These are phyloP conservation scores for Apodemus speciosus DNA, from an alignment of 2,113 vertebrate genomes.

Conservation along the genomic window DNA sequence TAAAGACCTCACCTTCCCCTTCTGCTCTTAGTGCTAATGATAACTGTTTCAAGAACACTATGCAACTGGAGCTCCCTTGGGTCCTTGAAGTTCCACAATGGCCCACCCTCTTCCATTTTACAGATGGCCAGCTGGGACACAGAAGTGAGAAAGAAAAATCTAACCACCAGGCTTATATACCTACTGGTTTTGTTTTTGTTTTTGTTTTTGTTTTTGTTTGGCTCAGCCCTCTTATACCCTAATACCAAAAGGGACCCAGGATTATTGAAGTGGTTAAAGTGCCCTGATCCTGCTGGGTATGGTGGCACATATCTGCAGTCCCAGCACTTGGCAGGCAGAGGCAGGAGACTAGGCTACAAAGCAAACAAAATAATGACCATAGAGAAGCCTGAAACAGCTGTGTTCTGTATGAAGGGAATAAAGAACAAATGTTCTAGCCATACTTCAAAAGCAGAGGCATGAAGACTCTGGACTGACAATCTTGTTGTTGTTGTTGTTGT, in stretches of 20 bases:
- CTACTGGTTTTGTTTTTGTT: neutral
- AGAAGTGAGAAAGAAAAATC: neutral
- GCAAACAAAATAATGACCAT: neutral
- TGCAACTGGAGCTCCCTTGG: neutral
- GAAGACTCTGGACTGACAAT: neutral
- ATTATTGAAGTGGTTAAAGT: neutral
- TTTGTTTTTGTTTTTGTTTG: neutral
- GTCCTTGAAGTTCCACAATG: neutral
- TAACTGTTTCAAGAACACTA: neutral
- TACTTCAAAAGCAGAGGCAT: neutral
- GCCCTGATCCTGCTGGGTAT: neutral
- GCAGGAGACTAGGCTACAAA: neutral
- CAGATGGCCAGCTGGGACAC: neutral
- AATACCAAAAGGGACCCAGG: neutral
- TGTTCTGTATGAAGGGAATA: neutral
- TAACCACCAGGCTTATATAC: neutral
- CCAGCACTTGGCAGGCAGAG: neutral
- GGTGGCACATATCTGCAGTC: neutral
- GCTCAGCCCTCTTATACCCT: neutral
- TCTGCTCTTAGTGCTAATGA: neutral
- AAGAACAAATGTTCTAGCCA: neutral
- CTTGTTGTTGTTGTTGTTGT: too few species aligned
- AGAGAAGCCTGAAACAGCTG: neutral
- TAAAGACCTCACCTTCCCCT: neutral
- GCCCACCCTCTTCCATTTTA: neutral